Conservation (phyloP, 2,888 invertebrate genomes). For the Latheticus oryzae region DNA sequence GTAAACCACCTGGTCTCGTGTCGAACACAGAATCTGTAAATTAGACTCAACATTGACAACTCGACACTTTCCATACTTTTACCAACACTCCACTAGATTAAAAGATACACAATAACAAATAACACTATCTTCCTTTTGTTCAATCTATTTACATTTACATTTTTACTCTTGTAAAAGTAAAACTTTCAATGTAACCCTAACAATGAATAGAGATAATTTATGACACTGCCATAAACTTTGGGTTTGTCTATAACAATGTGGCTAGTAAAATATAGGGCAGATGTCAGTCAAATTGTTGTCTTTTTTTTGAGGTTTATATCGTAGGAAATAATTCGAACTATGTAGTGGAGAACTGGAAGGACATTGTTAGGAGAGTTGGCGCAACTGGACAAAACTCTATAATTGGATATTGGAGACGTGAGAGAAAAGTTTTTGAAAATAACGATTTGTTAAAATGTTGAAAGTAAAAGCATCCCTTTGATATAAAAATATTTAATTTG, state of each 20-base stretch:
- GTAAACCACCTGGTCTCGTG: constrained; percentile 58
- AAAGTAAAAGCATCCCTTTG: too few species aligned
- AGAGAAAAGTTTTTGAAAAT: constrained; percentile 21
- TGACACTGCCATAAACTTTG: constrained; percentile 19
- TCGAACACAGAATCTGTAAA: constrained; percentile 37
- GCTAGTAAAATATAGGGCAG: constrained; percentile 50
- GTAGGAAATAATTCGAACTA: constrained; percentile 16
- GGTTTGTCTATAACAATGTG: constrained; percentile 14
- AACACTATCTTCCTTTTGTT: constrained; percentile 4
- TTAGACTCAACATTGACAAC: constrained; percentile 38
- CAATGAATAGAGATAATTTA: constrained; percentile 13
- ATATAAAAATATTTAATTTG: too few species aligned
- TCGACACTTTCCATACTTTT: constrained; percentile 25
- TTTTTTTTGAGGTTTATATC: constrained; percentile 12
- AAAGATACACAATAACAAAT: background rate
- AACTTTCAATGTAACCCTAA: constrained; percentile 2
- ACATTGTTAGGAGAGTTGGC: constrained; percentile 36
- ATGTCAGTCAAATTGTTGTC: constrained; percentile 47
- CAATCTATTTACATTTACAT: background rate
- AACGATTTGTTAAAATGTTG: too few species aligned
- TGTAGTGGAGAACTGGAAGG: constrained; percentile 28
- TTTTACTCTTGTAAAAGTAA: background rate
- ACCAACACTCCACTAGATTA: constrained; percentile 8
- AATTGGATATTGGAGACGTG: constrained; percentile 38
- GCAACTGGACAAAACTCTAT: constrained; percentile 34